phyloP scores from a whole-genome alignment of 92 coral and sea anemone genomes.

The Palythoa heliodiscus region DNA sequence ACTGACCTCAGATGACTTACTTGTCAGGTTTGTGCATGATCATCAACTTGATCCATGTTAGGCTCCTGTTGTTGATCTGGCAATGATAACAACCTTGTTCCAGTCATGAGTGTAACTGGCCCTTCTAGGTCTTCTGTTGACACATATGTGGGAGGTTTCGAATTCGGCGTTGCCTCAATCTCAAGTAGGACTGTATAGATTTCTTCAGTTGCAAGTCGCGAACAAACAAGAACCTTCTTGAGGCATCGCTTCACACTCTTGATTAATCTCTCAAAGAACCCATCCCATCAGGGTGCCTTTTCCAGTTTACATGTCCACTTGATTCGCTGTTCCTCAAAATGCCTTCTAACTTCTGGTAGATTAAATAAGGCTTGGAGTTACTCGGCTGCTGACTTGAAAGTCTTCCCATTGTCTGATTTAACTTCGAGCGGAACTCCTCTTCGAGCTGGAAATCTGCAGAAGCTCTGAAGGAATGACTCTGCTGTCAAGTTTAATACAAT shows the following conservation, averaged over 20 bases:
- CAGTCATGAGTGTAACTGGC: background rate
- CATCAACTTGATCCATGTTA: background rate
- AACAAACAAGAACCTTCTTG: constrained; percentile 23
- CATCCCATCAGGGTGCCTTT: constrained; percentile 53
- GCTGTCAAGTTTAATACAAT: too few species aligned
- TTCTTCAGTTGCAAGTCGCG: background rate
- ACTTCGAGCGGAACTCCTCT: background rate
- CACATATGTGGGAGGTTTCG: constrained; percentile 6
- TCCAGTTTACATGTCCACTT: background rate
- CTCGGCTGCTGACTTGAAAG: background rate
- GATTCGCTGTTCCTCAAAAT: background rate
- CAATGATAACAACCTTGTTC: constrained; percentile 8
- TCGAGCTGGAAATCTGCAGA: too few species aligned
- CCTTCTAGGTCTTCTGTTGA: constrained; percentile 5
- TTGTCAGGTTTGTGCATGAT: background rate
- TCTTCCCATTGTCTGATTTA: background rate
- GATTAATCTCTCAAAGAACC: constrained; percentile 43
- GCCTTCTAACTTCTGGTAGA: background rate
- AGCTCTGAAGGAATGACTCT: too few species aligned
- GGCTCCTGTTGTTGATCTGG: background rate
- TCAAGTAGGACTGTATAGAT: background rate
- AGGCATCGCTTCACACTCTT: constrained; percentile 50
- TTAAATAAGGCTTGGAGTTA: background rate
- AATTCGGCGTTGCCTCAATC: background rate
- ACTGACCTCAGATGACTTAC: background rate